Base-by-base conservation (phyloP, 2,113 vertebrate species). In the Aspidoscelis tigris region DNA sequence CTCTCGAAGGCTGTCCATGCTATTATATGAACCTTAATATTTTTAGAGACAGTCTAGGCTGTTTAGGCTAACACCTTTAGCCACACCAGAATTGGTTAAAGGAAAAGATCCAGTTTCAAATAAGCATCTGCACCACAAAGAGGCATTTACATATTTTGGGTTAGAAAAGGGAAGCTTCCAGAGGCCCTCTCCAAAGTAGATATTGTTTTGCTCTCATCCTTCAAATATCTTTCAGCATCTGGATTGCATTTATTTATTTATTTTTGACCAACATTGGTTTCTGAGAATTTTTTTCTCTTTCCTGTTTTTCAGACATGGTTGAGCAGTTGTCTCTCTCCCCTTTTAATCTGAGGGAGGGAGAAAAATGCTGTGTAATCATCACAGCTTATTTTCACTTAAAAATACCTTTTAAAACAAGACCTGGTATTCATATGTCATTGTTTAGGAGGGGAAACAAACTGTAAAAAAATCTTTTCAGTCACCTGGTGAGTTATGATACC, bases 161-260 rank as follows among this genome's bases (percentile, higher is more conserved):
- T 79, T 66, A 24, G 58, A 79, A 41, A 53, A 78, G 82, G 33
- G 61, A n/a, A 39, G 22, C 26, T 39, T 47, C 47, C 26, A 43
- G 53, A 33, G 24, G 68, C 18, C 10, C 18, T 47, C 20, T 68
- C 61, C 73, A 76, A 14, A 66, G 53, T 78, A 26, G 68, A 44
- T 84, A 47, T 61, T 26, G 20, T 84, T 74, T 73, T 39, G 58
- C 43, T 61, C 43, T 58, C 18, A n/a, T 65, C 70, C 53, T 79
- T 72, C 83, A 61, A 65, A n/a, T 73, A 47, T 78, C 76, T 53
- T 43, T 53, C 69, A 65, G 50, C 76, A 84, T 84, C 83, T 84
- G 83, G 83, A 79, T 73, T 79, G 43, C 20, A 79, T 78, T 39
- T 64, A 84, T 79, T 84, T 78, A 71, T 84, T 84, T 84, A 79